phyloP scores from a whole-genome alignment of 1,140 invertebrate species.

The Aphidius ervi region DNA sequence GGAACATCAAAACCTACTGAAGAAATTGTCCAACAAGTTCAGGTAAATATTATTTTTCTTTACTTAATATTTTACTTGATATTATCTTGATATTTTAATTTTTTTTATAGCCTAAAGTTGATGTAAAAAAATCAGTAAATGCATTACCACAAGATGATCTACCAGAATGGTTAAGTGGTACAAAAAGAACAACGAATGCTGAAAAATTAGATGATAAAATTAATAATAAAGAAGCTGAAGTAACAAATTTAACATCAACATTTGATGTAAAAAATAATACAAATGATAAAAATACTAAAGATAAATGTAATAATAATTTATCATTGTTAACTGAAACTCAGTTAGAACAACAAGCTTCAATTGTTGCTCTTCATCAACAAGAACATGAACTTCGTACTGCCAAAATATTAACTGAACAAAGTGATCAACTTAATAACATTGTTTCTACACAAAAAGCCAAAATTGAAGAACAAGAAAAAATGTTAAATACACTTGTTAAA shows the following conservation, averaged over 20 bases:
- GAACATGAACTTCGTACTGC: constrained; percentile 39
- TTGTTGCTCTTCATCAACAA: constrained; percentile 42
- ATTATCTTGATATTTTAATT: no score
- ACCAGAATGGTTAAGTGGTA: constrained; percentile 44
- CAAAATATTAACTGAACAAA: constrained; percentile 38
- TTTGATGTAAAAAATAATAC: no score
- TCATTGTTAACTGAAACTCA: constrained; percentile 31
- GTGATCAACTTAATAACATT: constrained; percentile 34
- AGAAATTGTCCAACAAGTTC: neutral
- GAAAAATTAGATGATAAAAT: neutral
- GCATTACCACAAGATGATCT: constrained; percentile 30
- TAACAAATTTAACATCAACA: constrained; percentile 1
- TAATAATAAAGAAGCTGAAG: neutral
- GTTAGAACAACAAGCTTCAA: constrained; percentile 37
- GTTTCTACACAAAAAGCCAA: constrained; percentile 34
- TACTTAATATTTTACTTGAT: no score
- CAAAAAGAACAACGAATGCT: constrained; percentile 24
- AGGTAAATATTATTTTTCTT: no score
- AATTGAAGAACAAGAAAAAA: constrained; percentile 38
- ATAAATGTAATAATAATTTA: constrained; percentile 17
- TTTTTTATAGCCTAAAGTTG: neutral
- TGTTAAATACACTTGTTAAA: constrained; percentile 39
- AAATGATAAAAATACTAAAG: no score
- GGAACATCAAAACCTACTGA: neutral
- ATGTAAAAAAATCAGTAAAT: neutral